Evolutionary conservation across 1,140 invertebrate species (phyloP).

Genomic region (Fragariocoptes setiger): DNA sequence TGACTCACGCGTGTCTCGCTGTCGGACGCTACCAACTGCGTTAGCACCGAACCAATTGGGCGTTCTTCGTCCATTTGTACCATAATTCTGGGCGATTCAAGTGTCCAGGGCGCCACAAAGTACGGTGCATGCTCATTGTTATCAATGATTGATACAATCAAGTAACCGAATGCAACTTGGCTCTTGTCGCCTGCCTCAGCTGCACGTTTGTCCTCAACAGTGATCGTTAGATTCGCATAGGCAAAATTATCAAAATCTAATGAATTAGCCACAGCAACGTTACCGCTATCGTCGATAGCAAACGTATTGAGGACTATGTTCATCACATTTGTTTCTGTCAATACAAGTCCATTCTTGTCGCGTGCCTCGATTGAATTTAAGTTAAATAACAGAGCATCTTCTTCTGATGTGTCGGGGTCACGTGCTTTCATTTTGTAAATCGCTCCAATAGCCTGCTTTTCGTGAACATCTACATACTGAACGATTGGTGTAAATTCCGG

Average conservation of each 20-base stretch:
- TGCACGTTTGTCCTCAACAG: background rate
- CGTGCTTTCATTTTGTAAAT: conserved; percentile 35
- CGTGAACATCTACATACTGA: conserved; percentile 36
- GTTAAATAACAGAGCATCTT: conserved; percentile 30
- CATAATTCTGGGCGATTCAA: conserved; percentile 28
- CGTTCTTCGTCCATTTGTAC: conserved; percentile 43
- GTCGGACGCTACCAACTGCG: conserved; percentile 44
- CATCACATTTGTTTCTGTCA: conserved; percentile 14
- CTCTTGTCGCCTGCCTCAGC: background rate
- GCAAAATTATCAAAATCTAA: background rate
- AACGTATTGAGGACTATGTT: background rate
- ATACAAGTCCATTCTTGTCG: conserved; percentile 43
- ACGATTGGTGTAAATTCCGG: conserved; percentile 48
- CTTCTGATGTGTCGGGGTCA: conserved; percentile 39
- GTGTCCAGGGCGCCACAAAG: conserved; percentile 36
- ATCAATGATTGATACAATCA: conserved; percentile 56
- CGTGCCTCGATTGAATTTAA: conserved; percentile 38
- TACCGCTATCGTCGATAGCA: background rate
- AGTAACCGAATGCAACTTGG: conserved; percentile 23
- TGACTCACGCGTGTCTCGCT: conserved; percentile 43
- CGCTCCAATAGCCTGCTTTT: background rate
- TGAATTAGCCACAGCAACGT: background rate
- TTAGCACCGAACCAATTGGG: conserved; percentile 39
- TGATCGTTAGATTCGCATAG: background rate
- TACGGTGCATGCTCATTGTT: conserved; percentile 30